A percentile compares a stretch with the other conserved stretches of the same genome.
phyloP scores from a whole-genome alignment of 2,113 vertebrate species.

The Microcebus griseorufus region DNA sequence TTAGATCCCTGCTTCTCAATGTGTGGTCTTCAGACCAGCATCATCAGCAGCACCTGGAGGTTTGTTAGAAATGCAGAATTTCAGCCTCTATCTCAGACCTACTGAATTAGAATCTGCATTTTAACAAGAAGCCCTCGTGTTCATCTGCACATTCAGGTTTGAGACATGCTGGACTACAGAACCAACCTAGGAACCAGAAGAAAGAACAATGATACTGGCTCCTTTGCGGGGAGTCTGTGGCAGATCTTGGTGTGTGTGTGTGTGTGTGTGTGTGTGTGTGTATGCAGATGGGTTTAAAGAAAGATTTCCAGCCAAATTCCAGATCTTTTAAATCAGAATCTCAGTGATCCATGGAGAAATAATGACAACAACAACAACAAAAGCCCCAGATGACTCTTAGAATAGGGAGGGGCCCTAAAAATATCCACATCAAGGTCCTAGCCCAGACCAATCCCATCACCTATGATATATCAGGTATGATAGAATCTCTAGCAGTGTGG shows the following conservation, averaged over 20 bases:
- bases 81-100: background rate
- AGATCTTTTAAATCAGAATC: background rate
- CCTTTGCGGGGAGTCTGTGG: background rate
- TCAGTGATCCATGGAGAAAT: background rate
- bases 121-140: background rate
- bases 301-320: background rate
- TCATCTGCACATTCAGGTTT: background rate
- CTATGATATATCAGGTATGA: too few species aligned
- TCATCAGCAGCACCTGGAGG: background rate
- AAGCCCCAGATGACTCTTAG: background rate
- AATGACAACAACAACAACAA: background rate
- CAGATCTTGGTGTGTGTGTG: background rate
- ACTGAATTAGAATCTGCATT: conserved; percentile 4
- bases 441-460: background rate
- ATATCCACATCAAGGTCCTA: background rate
- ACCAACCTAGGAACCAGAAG: background rate
- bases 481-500: background rate
- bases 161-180: background rate
- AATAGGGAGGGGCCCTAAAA: background rate
- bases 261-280: background rate
- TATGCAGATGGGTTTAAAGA: background rate
- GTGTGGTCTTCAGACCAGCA: background rate
- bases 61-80: background rate
- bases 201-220: background rate
- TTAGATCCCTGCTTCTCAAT: background rate